A percentile compares a stretch with the other conserved stretches of the same genome.
Evolutionary conservation across 2,797 vertebrate species (phyloP).

Genomic region (Tragopan temminckii): DNA sequence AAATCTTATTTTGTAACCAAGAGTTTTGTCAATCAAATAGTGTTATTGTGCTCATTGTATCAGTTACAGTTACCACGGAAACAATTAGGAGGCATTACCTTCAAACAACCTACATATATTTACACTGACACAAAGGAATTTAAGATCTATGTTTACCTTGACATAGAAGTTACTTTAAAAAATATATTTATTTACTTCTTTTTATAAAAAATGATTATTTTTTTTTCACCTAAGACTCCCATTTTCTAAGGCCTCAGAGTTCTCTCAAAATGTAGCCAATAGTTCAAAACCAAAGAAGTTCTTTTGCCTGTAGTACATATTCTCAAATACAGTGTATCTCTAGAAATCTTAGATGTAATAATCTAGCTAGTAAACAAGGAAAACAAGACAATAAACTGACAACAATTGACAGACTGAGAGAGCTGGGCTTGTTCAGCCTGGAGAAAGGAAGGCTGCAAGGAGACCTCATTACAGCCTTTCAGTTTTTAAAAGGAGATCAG

Average conservation of each 20-base stretch:
- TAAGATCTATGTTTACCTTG: neutral
- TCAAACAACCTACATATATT: neutral
- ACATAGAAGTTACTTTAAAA: neutral
- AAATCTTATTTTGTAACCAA: too few relatives aligned
- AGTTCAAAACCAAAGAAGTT: neutral
- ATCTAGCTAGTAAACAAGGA: neutral
- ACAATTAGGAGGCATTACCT: too few relatives aligned
- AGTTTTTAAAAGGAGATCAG: too few relatives aligned
- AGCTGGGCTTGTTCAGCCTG: too few relatives aligned
- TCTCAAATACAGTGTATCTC: rapidly evolving
- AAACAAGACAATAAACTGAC: neutral
- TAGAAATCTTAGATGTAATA: neutral
- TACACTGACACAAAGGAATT: neutral
- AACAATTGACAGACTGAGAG: too few relatives aligned
- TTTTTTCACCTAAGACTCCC: neutral
- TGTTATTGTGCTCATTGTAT: too few relatives aligned
- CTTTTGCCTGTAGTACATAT: neutral
- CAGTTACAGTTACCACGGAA: too few relatives aligned
- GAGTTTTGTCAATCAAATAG: too few relatives aligned
- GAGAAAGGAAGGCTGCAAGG: too few relatives aligned
- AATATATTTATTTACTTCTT: neutral
- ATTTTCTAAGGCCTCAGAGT: neutral
- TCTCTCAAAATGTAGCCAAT: neutral
- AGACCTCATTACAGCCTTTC: too few relatives aligned
- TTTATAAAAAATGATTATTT: neutral